These are phyloP conservation scores for Ceyx melanurus DNA, from an alignment of 2,113 vertebrate species.

Conservation along the genomic window DNA sequence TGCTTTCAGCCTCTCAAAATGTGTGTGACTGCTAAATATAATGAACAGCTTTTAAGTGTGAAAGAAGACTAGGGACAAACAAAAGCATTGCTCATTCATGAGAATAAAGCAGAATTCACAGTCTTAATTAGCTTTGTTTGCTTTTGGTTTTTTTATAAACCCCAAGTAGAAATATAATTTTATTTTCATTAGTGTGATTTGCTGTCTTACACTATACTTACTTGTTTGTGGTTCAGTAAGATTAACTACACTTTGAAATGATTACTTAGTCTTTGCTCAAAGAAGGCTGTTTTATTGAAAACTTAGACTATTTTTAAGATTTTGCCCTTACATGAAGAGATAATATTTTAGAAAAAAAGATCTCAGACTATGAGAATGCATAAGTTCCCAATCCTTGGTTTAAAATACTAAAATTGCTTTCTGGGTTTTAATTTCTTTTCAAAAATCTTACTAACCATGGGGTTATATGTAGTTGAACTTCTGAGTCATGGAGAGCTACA, in stretches of 20 bases:
- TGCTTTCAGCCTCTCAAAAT: conserved; percentile 43
- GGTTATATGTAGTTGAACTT: neutral
- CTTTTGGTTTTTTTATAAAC: neutral
- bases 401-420: neutral
- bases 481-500: neutral
- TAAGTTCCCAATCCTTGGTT: neutral
- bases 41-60: conserved; percentile 41
- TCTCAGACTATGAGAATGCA: neutral
- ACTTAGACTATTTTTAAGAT: neutral
- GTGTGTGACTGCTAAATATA: conserved; percentile 49
- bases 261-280: neutral
- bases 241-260: neutral
- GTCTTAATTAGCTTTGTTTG: conserved; percentile 10
- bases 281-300: neutral
- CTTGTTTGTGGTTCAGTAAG: neutral
- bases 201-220: neutral
- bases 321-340: neutral
- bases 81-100: neutral
- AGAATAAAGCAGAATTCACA: conserved; percentile 23
- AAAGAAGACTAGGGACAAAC: neutral
- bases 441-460: neutral
- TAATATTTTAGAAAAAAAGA: neutral
- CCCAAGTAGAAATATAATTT: neutral
- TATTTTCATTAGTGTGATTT: neutral
- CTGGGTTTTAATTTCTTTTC: neutral